phyloP scores from a whole-genome alignment of 2,888 invertebrate species.

The Drosophila histrio region DNA sequence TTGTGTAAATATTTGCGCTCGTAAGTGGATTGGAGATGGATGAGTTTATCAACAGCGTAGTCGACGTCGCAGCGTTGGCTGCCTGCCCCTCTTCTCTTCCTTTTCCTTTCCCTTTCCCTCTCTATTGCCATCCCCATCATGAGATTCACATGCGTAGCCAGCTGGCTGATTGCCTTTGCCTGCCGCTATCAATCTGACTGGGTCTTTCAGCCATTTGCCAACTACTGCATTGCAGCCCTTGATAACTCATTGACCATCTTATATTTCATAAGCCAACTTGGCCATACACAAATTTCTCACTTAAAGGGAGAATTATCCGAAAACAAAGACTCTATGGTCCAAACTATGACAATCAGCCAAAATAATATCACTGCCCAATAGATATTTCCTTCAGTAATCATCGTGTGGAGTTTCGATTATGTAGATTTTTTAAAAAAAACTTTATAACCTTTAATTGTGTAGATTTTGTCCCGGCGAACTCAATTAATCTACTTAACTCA shows the following conservation, averaged over 20 bases:
- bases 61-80: slow-evolving; percentile 53
- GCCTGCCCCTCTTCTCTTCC: slow-evolving; percentile 35
- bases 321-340: not conserved
- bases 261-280: slow-evolving; percentile 1
- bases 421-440: not conserved
- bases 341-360: not conserved
- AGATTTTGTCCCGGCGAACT: too few species aligned
- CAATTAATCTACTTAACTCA: too few species aligned
- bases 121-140: slow-evolving; percentile 22
- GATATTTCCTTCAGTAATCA: not conserved
- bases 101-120: not conserved
- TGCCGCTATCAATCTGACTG: slow-evolving; percentile 34
- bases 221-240: slow-evolving; percentile 26
- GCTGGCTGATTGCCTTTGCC: slow-evolving; percentile 67
- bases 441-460: too few species aligned
- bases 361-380: not conserved
- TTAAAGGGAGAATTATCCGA: not conserved
- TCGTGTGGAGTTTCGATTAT: not conserved
- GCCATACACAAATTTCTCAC: not conserved
- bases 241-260: slow-evolving; percentile 9
- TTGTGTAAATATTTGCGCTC: slow-evolving; percentile 83
- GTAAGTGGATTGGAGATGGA: slow-evolving; percentile 84
- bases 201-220: slow-evolving; percentile 9
- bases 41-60: slow-evolving; percentile 82
- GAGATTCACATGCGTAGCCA: slow-evolving; percentile 59